Conservation (phyloP, 1,140 invertebrate genomes). For the Oryzaephilus surinamensis region DNA sequence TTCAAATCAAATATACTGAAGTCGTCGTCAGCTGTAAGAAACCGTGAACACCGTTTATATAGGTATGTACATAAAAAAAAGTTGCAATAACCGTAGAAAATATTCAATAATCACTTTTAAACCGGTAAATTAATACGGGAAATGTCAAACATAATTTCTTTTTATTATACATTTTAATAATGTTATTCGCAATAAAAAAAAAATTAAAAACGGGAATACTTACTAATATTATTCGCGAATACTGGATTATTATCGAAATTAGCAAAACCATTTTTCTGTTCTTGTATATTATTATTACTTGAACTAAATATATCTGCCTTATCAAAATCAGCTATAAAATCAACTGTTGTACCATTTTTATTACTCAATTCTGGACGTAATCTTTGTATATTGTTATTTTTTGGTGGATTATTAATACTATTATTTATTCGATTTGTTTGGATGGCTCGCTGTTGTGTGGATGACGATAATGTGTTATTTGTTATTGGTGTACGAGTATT, state of each 20-base stretch:
- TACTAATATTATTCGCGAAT: conserved; percentile 35
- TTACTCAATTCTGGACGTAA: conserved; percentile 3
- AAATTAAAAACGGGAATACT: conserved; percentile 4
- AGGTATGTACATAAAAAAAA: too few relatives aligned
- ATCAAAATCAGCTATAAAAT: conserved; percentile 56
- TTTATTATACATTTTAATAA: too few relatives aligned
- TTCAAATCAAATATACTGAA: conserved; percentile 35
- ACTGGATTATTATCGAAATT: conserved; percentile 65
- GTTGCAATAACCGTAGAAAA: too few relatives aligned
- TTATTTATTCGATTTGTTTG: too few relatives aligned
- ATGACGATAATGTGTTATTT: too few relatives aligned
- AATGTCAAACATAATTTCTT: too few relatives aligned
- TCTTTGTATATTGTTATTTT: conserved; percentile 8
- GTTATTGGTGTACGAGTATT: too few relatives aligned
- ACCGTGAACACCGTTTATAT: too few relatives aligned
- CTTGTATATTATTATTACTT: conserved; percentile 18
- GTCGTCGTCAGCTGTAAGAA: conserved; percentile 17
- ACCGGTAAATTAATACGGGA: neutral
- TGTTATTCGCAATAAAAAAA: too few relatives aligned
- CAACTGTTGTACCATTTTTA: too few relatives aligned
- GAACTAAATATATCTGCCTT: conserved; percentile 44
- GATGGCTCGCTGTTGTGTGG: too few relatives aligned
- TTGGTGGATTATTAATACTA: too few relatives aligned
- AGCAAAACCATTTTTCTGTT: conserved; percentile 44
- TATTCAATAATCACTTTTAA: conserved; percentile 5